phyloP scores from a whole-genome alignment of 1,140 invertebrate genomes.

The Philotrypesis tridentata region DNA sequence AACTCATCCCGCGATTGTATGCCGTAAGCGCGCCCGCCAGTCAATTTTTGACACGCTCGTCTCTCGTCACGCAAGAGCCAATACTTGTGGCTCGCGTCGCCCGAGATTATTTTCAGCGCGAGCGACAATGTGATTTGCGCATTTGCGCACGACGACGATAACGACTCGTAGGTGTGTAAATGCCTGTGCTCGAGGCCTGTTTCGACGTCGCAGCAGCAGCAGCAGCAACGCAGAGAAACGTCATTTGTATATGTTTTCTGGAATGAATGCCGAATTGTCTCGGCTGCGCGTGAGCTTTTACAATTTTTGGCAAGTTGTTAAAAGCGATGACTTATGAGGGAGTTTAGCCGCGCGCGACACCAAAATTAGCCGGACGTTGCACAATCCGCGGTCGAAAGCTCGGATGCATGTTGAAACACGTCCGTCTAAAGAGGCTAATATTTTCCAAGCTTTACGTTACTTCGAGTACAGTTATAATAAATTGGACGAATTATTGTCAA shows the following conservation, averaged over 20 bases:
- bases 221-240: background rate
- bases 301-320: constrained; percentile 35
- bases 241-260: background rate
- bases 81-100: background rate
- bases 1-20: background rate
- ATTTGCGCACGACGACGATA: background rate
- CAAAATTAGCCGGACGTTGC: constrained; percentile 23
- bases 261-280: constrained; percentile 16
- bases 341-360: background rate
- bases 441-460: constrained; percentile 5
- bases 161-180: background rate
- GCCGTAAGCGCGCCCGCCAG: background rate
- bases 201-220: background rate
- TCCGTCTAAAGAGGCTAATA: background rate
- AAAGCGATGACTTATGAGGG: constrained; percentile 39
- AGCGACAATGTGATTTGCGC: background rate
- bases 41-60: background rate
- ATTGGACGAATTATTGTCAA: background rate
- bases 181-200: background rate
- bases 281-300: background rate
- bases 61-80: background rate
- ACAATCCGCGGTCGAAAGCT: background rate
- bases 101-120: constrained; percentile 13
- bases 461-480: constrained; percentile 10
- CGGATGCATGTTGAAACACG: background rate